Base-by-base conservation (phyloP, 2,888 invertebrate genomes). In the Dryocosmus kuriphilus region DNA sequence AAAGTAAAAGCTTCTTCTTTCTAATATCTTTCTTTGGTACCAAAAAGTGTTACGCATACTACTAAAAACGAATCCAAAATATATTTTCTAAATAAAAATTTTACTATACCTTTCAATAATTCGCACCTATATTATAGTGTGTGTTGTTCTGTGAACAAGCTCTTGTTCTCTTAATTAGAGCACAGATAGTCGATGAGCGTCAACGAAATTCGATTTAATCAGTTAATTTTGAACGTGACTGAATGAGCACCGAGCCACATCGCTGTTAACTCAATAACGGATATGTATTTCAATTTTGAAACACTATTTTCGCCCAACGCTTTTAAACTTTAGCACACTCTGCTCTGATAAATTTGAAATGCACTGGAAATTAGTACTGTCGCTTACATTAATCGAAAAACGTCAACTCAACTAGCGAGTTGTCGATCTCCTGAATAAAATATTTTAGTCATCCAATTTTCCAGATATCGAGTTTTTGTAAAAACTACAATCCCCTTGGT, bases 131-230 rank as follows among this genome's bases (percentile, higher is more conserved):
- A 51, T 46, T 16, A 46, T 51, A 67, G 27, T 46, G 67, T 4
- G 9, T 46, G 24, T 27, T 27, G 27, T 67, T 27, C 19, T 41
- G 38, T 27, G 41, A 51, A 67, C 7, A 19, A 67, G 19, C 27
- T 19, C 30, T 8, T 27, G 19, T 7, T 51, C 35, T 67, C 67
- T 67, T 67, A 67, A 67, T 67, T 67, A 51, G 46, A 46, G 67
- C 65, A 67, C 27, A 67, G 27, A 27, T 41, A 38, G 46, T 67
- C 41, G 67, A 67, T 67, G 67, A 67, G 27, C 46, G 27, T 46
- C 67, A 24, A 67, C 46, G 46, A 27, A 67, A 67, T 67, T 67
- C 67, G 46, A 67, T 67, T 67, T 67, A 41, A 41, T 67, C 27
- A 67, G 51, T 67, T 67, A 8, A 67, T 46, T 67, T 67, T 22